phyloP scores from a whole-genome alignment of 2,113 vertebrate species.

The Limnothrissa miodon region DNA sequence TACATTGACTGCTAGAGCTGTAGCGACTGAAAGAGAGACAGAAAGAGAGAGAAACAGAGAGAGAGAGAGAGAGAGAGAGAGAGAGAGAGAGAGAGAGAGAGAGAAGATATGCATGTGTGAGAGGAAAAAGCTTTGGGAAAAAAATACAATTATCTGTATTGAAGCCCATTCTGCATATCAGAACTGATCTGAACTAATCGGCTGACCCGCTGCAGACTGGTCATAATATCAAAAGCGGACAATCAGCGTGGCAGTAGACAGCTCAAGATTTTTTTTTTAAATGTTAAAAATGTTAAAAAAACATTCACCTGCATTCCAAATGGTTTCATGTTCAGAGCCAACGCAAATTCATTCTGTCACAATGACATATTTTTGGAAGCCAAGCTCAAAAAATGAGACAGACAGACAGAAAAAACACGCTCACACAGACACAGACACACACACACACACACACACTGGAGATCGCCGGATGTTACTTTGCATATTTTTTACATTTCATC shows the following conservation, averaged over 20 bases:
- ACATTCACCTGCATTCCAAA: conserved; percentile 27
- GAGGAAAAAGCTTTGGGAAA: conserved; percentile 42
- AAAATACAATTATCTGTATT: conserved; percentile 43
- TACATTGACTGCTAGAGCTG: conserved; percentile 63
- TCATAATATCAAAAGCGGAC: conserved; percentile 37
- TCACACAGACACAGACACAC: neutral
- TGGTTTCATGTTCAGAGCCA: conserved; percentile 31
- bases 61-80: conserved; percentile 23
- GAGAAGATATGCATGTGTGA: conserved; percentile 19
- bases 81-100: conserved; percentile 32
- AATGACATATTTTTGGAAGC: conserved; percentile 33
- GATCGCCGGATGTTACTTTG: conserved; percentile 34
- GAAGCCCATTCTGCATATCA: conserved; percentile 43
- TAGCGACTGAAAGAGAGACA: conserved; percentile 27
- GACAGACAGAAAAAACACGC: neutral
- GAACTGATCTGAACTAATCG: conserved; percentile 38
- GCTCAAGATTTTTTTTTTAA: conserved; percentile 13
- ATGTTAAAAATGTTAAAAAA: conserved; percentile 38
- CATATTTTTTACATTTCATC: conserved; percentile 35
- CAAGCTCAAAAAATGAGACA: conserved; percentile 11
- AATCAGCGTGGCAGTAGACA: conserved; percentile 31
- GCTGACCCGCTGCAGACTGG: conserved; percentile 34
- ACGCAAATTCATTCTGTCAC: conserved; percentile 44
- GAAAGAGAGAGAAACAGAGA: conserved; percentile 33
- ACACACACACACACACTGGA: conserved; percentile 3